phyloP scores from a whole-genome alignment of 2,113 vertebrate species.

The Eleginops maclovinus region DNA sequence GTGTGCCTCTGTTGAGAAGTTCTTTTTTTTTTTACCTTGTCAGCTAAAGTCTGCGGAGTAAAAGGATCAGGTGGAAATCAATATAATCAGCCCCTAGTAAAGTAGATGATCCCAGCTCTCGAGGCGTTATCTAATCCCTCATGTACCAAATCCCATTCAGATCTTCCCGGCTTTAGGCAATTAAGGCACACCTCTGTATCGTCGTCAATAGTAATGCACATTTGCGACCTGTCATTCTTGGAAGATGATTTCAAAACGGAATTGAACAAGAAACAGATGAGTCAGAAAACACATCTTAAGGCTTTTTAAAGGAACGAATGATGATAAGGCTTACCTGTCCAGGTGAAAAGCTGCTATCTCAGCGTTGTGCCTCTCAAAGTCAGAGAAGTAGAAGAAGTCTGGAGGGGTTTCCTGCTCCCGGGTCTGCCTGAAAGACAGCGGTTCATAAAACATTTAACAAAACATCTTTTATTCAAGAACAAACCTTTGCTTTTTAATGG shows the following conservation, averaged over 20 bases:
- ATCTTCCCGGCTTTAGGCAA: conserved; percentile 44
- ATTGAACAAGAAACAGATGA: not conserved
- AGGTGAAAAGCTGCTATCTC: conserved; percentile 98
- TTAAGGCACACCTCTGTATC: conserved; percentile 15
- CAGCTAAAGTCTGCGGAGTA: conserved; percentile 29
- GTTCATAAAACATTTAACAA: conserved; percentile 2
- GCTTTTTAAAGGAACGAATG: no score
- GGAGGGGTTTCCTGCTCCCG: conserved; percentile 97
- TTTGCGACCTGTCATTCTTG: conserved; percentile 17
- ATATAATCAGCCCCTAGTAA: conserved; percentile 49
- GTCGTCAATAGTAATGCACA: conserved; percentile 1
- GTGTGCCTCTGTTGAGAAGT: conserved; percentile 18
- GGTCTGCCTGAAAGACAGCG: conserved; percentile 88
- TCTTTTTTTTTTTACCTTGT: conserved; percentile 24
- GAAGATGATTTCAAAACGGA: conserved; percentile 17
- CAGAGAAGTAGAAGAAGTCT: conserved; percentile 99
- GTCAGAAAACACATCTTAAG: not conserved
- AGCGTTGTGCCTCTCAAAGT: conserved; percentile 97
- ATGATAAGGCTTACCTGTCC: conserved; percentile 87
- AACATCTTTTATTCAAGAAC: not conserved
- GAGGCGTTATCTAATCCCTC: conserved; percentile 58
- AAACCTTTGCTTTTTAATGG: not conserved
- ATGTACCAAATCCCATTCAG: conserved; percentile 62
- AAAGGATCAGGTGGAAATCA: conserved; percentile 64
- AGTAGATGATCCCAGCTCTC: conserved; percentile 53